These are phyloP conservation scores for Lacerta bilineata DNA, from an alignment of 2,797 vertebrate genomes.

Conservation along the genomic window DNA sequence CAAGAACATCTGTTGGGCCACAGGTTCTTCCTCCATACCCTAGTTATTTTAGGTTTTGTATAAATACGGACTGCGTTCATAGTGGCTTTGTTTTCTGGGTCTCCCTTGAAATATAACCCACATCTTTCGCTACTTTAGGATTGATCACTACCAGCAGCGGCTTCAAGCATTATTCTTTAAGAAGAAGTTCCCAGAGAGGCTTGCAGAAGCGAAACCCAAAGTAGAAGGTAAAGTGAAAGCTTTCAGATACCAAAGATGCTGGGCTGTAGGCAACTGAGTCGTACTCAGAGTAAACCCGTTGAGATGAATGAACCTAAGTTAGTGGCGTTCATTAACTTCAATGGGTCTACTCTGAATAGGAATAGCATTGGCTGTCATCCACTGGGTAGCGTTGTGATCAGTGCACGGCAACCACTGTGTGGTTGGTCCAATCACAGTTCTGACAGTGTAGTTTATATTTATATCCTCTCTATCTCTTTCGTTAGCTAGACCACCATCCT, in stretches of 20 bases:
- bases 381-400: background rate
- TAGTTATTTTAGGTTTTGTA: background rate
- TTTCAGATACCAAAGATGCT: background rate
- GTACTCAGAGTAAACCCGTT: too few relatives aligned
- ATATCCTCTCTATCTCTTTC: background rate
- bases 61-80: background rate
- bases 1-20: too few relatives aligned
- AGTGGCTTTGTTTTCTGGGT: background rate
- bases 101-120: background rate
- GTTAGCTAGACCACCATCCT: background rate
- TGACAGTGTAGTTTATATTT: constrained; percentile 17
- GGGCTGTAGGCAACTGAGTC: too few relatives aligned
- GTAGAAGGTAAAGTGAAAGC: constrained; percentile 87
- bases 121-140: constrained; percentile 79
- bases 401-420: background rate
- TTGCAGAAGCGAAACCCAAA: constrained; percentile 95
- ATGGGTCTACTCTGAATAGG: too few relatives aligned
- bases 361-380: too few relatives aligned
- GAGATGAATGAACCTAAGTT: too few relatives aligned
- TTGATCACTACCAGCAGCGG: constrained; percentile 96
- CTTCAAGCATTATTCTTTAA: constrained; percentile 97
- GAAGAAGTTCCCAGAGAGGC: constrained; percentile 96
- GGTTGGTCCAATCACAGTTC: background rate
- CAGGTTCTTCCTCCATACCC: background rate
- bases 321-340: too few relatives aligned